phyloP scores from a whole-genome alignment of 2,113 vertebrate genomes.

The Sylvia atricapilla region DNA sequence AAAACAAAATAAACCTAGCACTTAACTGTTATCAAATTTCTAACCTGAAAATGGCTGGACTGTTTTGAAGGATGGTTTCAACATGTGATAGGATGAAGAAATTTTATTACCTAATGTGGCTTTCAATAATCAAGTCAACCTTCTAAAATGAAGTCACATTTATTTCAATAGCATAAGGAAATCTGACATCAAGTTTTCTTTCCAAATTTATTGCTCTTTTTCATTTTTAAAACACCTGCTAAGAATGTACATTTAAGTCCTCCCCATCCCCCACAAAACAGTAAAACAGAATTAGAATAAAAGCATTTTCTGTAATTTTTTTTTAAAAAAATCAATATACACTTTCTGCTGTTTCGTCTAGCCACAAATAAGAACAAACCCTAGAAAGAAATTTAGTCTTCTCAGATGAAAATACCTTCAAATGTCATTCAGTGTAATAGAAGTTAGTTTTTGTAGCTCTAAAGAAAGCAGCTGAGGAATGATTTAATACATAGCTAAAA shows the following conservation, averaged over 20 bases:
- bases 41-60: background rate
- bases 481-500: background rate
- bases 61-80: background rate
- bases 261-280: background rate
- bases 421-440: background rate
- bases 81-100: background rate
- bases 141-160: background rate
- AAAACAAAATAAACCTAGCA: background rate
- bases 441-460: background rate
- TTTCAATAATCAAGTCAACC: background rate
- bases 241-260: background rate
- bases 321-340: background rate
- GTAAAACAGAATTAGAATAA: background rate
- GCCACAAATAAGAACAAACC: background rate
- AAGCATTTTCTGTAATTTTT: background rate
- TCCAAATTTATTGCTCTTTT: background rate
- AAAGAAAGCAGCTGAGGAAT: background rate
- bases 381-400: background rate
- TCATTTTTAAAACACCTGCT: background rate
- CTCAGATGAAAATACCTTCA: background rate
- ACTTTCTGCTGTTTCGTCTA: background rate
- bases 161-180: background rate
- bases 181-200: background rate
- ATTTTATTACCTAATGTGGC: background rate
- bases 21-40: background rate